phyloP scores from a whole-genome alignment of 2,797 vertebrate species.

The Typhlichthys subterraneus region DNA sequence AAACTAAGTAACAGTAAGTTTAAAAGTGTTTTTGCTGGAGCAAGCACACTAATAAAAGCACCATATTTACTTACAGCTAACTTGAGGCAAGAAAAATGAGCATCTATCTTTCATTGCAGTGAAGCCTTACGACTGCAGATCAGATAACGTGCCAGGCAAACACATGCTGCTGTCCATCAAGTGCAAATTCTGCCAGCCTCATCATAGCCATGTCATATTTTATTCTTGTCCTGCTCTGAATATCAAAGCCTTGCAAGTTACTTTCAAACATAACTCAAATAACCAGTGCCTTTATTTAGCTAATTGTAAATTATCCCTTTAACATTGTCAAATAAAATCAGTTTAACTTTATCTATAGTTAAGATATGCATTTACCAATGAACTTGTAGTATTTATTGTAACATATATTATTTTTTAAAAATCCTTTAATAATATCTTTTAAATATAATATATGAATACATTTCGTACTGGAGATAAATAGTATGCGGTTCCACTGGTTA shows the following conservation, averaged over 20 bases:
- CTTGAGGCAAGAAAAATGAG: conserved; percentile 77
- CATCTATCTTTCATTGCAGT: conserved; percentile 79
- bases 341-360: no score
- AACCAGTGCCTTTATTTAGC: conserved; percentile 23
- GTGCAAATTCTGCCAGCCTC: conserved; percentile 81
- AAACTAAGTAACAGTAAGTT: conserved; percentile 22
- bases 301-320: no score
- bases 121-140: conserved; percentile 80
- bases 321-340: no score
- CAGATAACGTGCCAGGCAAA: conserved; percentile 79
- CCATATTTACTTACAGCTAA: conserved; percentile 74
- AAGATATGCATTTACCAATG: neutral
- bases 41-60: conserved; percentile 74
- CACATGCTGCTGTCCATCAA: conserved; percentile 97
- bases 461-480: conserved; percentile 5
- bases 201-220: conserved; percentile 76
- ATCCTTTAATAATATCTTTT: neutral
- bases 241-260: conserved; percentile 51
- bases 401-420: conserved; percentile 7
- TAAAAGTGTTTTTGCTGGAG: conserved; percentile 42
- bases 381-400: conserved; percentile 14
- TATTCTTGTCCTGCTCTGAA: conserved; percentile 68
- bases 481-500: conserved; percentile 2
- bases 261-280: conserved; percentile 61
- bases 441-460: neutral